Base-by-base conservation (phyloP, 2,797 vertebrate species). In the Vireo griseus region DNA sequence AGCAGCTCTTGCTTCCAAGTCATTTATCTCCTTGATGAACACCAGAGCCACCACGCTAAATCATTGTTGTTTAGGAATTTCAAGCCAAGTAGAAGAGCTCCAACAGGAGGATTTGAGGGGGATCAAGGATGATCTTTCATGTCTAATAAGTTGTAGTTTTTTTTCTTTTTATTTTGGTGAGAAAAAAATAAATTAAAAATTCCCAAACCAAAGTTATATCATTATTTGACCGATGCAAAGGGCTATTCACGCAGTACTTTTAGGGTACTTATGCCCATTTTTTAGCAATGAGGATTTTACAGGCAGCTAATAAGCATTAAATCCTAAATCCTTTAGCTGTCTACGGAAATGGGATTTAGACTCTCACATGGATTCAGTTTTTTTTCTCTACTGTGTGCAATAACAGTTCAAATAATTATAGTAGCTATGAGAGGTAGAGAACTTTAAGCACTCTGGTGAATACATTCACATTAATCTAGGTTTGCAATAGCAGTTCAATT, bases 351-450 rank as follows among this genome's bases (percentile, higher is more conserved):
- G 37, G 47, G 44, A 88, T 81, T 95, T 80, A 65, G 29, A 45
- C 7, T 90, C 29, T 59, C n/a, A 84, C 5, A 28, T 16, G 73
- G 42, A 86, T 89, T 76, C 48, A 57, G 24, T 2, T 26, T 65
- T 51, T 65, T 87, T 65, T 42, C 24, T 33, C 40, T 81, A 3
- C 13, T 51, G 28, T 77, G 42, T 87, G 37, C 63, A 86, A 18
- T 26, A 61, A 25, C 35, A 54, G 31, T 47, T 91, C 45, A 67
- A 85, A 26, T 35, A 85, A 58, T 57, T 83, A n/a, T 0, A 39
- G 75, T 2, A 81, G 44, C 69, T 69, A 35, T 13, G 24, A 96
- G 94, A 95, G 94, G 82, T 84, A 95, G 92, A 92, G 66, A 78
- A 51, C 44, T 88, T 83, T 47, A 93, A 94, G 78, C 66, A 80